Percentiles rank a stretch among this genome's conserved stretches.
phyloP scores from a whole-genome alignment of 2,113 vertebrate genomes.

The Thinocorus orbignyianus region DNA sequence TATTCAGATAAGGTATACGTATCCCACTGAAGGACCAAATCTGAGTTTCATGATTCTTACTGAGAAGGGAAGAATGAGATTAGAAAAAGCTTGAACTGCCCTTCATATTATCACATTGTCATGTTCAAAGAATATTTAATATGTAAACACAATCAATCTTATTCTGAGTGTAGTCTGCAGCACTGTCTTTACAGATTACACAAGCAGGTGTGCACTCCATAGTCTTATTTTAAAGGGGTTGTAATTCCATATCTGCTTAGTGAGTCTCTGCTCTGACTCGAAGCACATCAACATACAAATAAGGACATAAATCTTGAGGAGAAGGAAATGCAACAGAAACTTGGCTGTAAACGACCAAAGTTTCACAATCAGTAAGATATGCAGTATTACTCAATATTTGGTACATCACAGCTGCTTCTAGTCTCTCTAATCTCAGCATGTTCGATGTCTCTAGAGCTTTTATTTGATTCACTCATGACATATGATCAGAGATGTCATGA shows the following conservation, averaged over 20 bases:
- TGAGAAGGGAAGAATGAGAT: background rate
- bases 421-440: background rate
- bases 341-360: background rate
- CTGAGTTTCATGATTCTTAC: slow-evolving; percentile 24
- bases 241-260: slow-evolving; percentile 16
- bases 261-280: background rate
- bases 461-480: background rate
- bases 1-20: slow-evolving; percentile 19
- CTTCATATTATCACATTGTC: background rate
- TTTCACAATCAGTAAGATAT: slow-evolving; percentile 10
- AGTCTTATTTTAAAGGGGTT: background rate
- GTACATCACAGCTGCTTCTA: background rate
- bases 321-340: background rate
- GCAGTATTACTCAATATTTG: background rate
- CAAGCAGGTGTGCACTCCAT: background rate
- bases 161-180: background rate
- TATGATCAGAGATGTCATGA: background rate
- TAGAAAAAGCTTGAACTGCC: background rate
- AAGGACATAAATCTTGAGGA: slow-evolving; percentile 25
- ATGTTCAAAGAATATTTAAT: background rate
- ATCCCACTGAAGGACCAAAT: background rate
- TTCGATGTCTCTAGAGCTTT: background rate
- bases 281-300: slow-evolving; percentile 21
- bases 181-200: background rate
- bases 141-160: background rate